Base-by-base conservation (phyloP, 2,113 vertebrate species). In the Nicator chloris region DNA sequence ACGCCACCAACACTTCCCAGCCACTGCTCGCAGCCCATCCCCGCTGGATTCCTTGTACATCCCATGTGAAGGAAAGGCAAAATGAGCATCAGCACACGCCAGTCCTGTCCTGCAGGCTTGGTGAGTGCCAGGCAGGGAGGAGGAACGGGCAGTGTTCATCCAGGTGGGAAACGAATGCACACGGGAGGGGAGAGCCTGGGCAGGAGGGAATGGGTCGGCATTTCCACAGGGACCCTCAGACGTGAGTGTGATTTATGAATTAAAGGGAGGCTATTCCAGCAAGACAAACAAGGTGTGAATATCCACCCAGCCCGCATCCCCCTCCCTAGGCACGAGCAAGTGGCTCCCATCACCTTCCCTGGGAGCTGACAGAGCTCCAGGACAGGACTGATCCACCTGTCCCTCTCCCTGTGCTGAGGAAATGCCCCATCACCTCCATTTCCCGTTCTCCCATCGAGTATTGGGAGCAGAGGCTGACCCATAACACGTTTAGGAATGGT, bases 371-470 rank as follows among this genome's bases (percentile, higher is more conserved):
- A 33, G 59, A 82, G 53, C 45, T 37, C 49, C 51, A 8, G 5
- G 4, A 5, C 8, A 21, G 42, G 30, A 18, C 0, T 23, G 24
- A 22, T 26, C 42, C 76, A 4, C 3, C 68, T 72, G 57, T 37
- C 39, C 54, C 26, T 9, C 40, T 51, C 15, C 8, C 2, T 14
- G n/a, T 11, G n/a, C 76, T 22, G 31, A 21, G 31, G 9, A 60
- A 59, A 47, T 0, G 44, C 39, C 4, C 1, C 4, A 9, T 0
- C 57, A 8, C 9, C 39, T 16, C 1, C 0, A 33, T 11, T 22
- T 11, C 7, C 33, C 11, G 13, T 0, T 50, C 63, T 40, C 11
- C 37, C 79, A 28, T 3, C 6, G 1, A 3, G 11, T 15, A 1
- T 21, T 24, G 40, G 28, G 47, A 28, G 2, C 33, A 47, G 18